These are phyloP conservation scores for Acarapis woodi DNA, from an alignment of 1,140 invertebrate genomes.

Conservation along the genomic window DNA sequence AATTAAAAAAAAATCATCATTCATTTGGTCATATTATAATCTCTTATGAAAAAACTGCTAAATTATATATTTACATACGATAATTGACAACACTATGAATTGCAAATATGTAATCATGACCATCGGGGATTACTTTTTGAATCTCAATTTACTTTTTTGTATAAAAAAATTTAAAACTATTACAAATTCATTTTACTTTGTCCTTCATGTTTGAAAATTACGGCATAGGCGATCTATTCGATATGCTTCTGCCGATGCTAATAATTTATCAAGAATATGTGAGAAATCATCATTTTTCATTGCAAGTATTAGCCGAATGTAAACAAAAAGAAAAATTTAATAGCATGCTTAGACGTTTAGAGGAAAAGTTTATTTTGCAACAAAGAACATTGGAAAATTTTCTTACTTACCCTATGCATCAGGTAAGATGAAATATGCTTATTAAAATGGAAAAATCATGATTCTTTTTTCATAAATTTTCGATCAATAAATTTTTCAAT, in stretches of 20 bases:
- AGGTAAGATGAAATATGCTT: slow-evolving; percentile 29
- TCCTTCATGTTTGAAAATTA: slow-evolving; percentile 1
- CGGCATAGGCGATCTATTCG: slow-evolving; percentile 53
- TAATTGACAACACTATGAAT: too few species aligned
- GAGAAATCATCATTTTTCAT: slow-evolving; percentile 65
- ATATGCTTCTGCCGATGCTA: slow-evolving; percentile 73
- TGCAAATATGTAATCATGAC: too few species aligned
- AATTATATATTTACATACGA: too few species aligned
- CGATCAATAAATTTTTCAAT: background rate
- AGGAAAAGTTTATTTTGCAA: slow-evolving; percentile 56
- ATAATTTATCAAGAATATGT: slow-evolving; percentile 85
- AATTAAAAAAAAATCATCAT: too few species aligned
- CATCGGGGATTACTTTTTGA: too few species aligned
- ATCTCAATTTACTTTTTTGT: too few species aligned
- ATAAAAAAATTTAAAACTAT: too few species aligned
- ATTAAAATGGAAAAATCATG: background rate
- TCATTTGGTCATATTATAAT: too few species aligned
- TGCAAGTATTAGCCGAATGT: slow-evolving; percentile 72
- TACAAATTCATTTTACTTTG: background rate
- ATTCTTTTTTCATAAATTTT: background rate
- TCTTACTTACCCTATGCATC: slow-evolving; percentile 79
- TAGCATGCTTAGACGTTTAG: slow-evolving; percentile 42
- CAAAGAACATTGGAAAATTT: slow-evolving; percentile 59
- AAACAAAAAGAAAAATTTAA: slow-evolving; percentile 56
- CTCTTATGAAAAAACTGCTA: too few species aligned